Evolutionary conservation across 2,797 vertebrate genomes (phyloP), one percentile per base, ranked within the genome.

Genomic region (Staurois parvus): DNA sequence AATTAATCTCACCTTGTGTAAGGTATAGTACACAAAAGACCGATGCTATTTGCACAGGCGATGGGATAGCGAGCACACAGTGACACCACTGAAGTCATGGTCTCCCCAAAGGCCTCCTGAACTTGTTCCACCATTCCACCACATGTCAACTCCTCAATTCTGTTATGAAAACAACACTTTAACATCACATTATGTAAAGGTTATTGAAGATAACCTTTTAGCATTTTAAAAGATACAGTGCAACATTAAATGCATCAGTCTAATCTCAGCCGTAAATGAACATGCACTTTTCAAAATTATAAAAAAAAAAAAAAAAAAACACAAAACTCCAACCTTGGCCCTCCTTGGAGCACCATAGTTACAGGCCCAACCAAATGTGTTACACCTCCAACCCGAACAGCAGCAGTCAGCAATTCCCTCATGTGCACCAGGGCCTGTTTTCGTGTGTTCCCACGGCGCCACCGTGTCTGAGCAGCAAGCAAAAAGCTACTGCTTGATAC

Each of bases 121-220:
- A 98, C 98, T 89, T 99, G 97, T 88, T 99, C 97, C n/a, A 99
- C 98, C 98, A 99, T 99, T 69, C 98, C 98, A 0, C 98, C 98
- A 76, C 98, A 99, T 0, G 98, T 99, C 37, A 99, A 94, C 89
- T 99, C 98, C 90, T 98, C 97, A 66, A 99, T 99, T 91, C 98
- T 99, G 90, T 52, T 34, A 84, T 87, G n/a, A 90, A 89, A 26
- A 77, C 0, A 78, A n/a, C 10, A 10, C 29, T 75, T 73, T 4
- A 52, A 0, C 32, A 34, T 30, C 17, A 29, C 64, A 77, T 8
- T 56, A 15, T 32, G 17, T 3, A 40, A 34, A 10, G 37, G 17
- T 73, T 73, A 32, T 62, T 1, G 7, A 62, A 26, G 11, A 66
- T 28, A 28, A 12, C 0, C 6, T 66, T 28, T 56, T 56, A 21